These are phyloP conservation scores for Tachycineta bicolor DNA, from an alignment of 2,113 vertebrate species.

Conservation along the genomic window DNA sequence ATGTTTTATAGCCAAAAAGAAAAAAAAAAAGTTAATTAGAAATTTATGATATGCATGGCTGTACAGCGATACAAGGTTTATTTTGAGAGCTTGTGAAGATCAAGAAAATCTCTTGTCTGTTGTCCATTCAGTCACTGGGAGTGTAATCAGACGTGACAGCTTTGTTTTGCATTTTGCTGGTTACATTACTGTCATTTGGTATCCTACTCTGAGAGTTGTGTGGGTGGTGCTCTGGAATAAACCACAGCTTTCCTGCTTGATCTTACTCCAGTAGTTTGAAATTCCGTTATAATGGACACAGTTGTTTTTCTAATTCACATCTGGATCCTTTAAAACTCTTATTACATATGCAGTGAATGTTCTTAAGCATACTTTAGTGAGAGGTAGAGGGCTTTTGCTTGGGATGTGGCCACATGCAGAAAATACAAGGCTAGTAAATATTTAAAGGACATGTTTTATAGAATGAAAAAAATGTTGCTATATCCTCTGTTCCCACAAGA, in stretches of 20 bases:
- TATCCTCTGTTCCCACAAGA: slow-evolving; percentile 13
- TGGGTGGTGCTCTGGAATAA: slow-evolving; percentile 46
- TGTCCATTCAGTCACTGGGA: background rate
- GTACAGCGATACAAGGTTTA: background rate
- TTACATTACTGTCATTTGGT: slow-evolving; percentile 23
- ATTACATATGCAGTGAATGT: slow-evolving; percentile 2
- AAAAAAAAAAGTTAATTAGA: background rate
- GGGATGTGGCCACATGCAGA: background rate
- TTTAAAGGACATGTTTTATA: slow-evolving; percentile 48
- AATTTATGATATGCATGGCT: background rate
- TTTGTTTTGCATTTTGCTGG: slow-evolving; percentile 31
- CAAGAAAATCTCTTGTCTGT: background rate
- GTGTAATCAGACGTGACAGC: background rate
- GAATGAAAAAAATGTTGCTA: slow-evolving; percentile 18
- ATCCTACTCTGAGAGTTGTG: slow-evolving; percentile 8
- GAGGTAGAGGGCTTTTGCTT: slow-evolving; percentile 14
- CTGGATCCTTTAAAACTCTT: slow-evolving; percentile 56
- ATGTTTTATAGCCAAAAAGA: background rate
- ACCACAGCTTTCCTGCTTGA: slow-evolving; percentile 46
- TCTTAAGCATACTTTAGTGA: slow-evolving; percentile 6
- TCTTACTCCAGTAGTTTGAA: slow-evolving; percentile 51
- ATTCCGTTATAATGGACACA: background rate
- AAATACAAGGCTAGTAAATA: slow-evolving; percentile 51
- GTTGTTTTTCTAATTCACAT: slow-evolving; percentile 61
- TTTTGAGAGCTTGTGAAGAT: background rate